Evolutionary conservation across 2,888 invertebrate genomes (phyloP), one percentile per base, ranked within the genome.

Genomic region (Parapristionchus giblindavisi): DNA sequence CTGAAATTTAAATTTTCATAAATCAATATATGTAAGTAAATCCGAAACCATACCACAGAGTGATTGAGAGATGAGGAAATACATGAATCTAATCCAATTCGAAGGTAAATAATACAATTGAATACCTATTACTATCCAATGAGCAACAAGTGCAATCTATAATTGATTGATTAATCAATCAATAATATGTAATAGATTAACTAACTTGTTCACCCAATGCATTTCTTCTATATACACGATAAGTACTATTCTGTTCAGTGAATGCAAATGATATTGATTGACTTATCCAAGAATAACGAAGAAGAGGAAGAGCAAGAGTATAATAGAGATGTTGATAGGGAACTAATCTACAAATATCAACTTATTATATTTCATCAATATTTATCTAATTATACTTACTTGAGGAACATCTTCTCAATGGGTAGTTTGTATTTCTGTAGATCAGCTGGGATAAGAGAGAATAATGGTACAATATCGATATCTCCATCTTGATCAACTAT

Each of bases 241-340:
- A 87, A 24, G 79, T 77, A 65, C 77, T 75, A 65, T 76, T 79
- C 68, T 83, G 80, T 2, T 78, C 79, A 34, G 73, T 70, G 76
- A 86, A 80, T 6, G 81, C 85, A 79, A 85, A 85, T 38, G 80
- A 76, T 29, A 87, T 70, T 21, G 84, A 84, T 60, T 87, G 87
- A n/a, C 77, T 61, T 4, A 80, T 79, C 87, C 87, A 71, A 4
- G 70, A 71, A 29, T 54, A 56, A 24, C 70, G 36, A 70, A 85
- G 75, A 17, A 87, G 81, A 24, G 87, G 78, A 72, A 86, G 78
- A 11, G 86, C 85, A n/a, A 86, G 79, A 38, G 86, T 86, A 81
- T 82, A 86, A 76, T 86, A 86, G 40, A 86, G 80, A 65, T 87
- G 86, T 76, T 87, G 87, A 73, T 85, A 87, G 48, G 87, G 87